Evolutionary conservation across 2,797 vertebrate genomes (phyloP).

Genomic region (Prunella strophiata): DNA sequence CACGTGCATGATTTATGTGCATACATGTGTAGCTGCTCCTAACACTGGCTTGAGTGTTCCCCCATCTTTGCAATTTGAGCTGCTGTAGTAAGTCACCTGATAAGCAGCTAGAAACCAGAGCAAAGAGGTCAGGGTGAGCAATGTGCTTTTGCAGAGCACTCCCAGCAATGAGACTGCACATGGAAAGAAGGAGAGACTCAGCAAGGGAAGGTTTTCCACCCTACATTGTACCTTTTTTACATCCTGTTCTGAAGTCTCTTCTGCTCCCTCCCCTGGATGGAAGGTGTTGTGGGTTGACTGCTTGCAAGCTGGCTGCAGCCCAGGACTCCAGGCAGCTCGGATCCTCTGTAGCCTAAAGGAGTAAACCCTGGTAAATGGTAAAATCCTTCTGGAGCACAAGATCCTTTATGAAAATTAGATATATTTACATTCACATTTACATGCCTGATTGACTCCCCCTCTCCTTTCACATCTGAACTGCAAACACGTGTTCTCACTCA

Average conservation of each 20-base stretch:
- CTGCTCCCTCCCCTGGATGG: not conserved
- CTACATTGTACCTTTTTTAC: not conserved
- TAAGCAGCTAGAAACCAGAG: not conserved
- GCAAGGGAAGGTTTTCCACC: not conserved
- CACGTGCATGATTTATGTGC: not conserved
- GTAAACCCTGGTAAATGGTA: not conserved
- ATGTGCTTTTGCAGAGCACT: not conserved
- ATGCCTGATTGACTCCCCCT: not conserved
- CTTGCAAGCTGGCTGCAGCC: not conserved
- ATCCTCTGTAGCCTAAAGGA: not conserved
- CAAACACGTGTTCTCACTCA: not conserved
- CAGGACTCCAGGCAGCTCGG: not conserved
- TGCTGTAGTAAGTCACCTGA: not conserved
- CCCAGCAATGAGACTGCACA: not conserved
- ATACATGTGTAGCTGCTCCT: not conserved
- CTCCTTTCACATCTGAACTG: conserved; percentile 10
- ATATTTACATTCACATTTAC: not conserved
- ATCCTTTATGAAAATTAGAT: conserved; percentile 2
- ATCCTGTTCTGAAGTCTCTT: not conserved
- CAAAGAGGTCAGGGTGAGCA: not conserved
- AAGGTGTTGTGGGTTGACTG: not conserved
- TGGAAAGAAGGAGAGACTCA: not conserved
- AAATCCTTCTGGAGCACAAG: not conserved
- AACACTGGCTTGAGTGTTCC: not conserved
- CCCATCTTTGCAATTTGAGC: not conserved